phyloP scores from a whole-genome alignment of 2,888 invertebrate genomes.

The Gymnoscelis rufifasciata region DNA sequence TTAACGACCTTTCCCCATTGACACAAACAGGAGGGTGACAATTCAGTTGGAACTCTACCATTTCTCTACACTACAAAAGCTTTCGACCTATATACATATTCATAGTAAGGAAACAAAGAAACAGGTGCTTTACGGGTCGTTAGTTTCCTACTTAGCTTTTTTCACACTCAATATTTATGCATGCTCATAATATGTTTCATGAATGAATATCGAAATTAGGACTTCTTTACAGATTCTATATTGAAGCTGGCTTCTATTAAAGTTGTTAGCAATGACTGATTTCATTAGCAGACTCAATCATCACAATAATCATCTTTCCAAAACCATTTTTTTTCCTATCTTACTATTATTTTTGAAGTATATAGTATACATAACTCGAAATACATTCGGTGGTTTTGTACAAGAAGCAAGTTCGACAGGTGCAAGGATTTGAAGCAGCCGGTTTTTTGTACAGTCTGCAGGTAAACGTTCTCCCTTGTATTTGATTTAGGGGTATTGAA shows the following conservation, averaged over 20 bases:
- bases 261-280: neutral
- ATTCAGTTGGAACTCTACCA: conserved; percentile 31
- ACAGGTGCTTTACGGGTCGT: conserved; percentile 1
- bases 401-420: conserved; percentile 45
- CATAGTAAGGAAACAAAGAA: neutral
- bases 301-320: neutral
- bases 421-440: conserved; percentile 49
- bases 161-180: too few species aligned
- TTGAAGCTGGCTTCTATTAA: neutral
- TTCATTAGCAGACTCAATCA: neutral
- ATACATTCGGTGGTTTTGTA: conserved; percentile 36
- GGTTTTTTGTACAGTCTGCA: conserved; percentile 39
- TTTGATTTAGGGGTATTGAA: conserved; percentile 7
- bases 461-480: conserved; percentile 38
- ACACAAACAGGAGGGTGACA: conserved; percentile 34
- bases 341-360: too few species aligned
- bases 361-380: conserved; percentile 19
- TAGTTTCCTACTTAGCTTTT: too few species aligned
- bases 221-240: neutral
- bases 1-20: conserved; percentile 48
- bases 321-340: too few species aligned
- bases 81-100: conserved; percentile 1
- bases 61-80: conserved; percentile 10
- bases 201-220: too few species aligned
- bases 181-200: too few species aligned